These are phyloP conservation scores for Hafferia zeledoni DNA, from an alignment of 2,797 vertebrate species.

Conservation along the genomic window DNA sequence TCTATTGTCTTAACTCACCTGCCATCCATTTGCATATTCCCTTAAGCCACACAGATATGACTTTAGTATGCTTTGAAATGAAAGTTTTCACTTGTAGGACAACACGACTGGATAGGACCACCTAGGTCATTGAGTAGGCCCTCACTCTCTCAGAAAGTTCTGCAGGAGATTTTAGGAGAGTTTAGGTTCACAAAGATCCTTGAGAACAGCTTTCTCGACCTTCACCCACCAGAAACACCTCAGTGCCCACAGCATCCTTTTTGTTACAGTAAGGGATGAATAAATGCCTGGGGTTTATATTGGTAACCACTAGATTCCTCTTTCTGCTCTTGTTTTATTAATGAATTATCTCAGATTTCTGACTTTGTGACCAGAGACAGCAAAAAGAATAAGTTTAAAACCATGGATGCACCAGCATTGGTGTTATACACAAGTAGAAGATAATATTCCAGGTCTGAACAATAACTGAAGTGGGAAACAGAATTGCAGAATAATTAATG, in stretches of 20 bases:
- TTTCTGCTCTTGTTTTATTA: background rate
- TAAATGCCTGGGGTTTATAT: background rate
- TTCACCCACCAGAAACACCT: background rate
- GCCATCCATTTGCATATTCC: background rate
- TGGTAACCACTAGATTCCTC: background rate
- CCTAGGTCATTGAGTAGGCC: background rate
- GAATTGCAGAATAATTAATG: background rate
- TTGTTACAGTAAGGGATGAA: background rate
- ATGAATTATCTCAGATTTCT: background rate
- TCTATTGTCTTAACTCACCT: background rate
- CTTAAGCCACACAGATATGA: background rate
- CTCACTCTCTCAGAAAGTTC: background rate
- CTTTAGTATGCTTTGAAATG: background rate
- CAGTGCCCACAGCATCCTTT: background rate
- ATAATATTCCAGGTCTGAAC: background rate
- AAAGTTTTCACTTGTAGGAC: background rate
- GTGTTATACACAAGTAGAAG: background rate
- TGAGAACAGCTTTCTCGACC: background rate
- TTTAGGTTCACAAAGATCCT: background rate
- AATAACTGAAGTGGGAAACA: background rate
- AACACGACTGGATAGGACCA: background rate
- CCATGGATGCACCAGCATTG: fast-evolving
- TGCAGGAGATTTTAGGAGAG: background rate
- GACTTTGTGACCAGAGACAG: background rate
- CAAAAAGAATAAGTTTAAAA: background rate